Base-by-base conservation (phyloP, 2,113 vertebrate genomes). In the Silurus meridionalis region DNA sequence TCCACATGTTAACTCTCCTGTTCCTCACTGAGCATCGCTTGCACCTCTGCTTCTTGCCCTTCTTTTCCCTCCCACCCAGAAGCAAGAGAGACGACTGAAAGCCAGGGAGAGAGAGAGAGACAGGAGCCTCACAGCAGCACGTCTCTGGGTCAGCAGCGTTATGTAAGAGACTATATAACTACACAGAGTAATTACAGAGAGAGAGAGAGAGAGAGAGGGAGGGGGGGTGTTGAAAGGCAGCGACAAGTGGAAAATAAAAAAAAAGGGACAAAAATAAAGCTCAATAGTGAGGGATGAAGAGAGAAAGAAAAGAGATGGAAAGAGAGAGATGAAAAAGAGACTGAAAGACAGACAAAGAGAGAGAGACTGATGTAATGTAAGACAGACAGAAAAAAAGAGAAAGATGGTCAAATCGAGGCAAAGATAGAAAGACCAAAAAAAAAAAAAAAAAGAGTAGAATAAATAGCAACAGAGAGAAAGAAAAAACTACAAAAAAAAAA, bases 141-240 rank as follows among this genome's bases (percentile, higher is more conserved):
- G 60, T 67, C 55, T 61, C 11, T 6, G 28, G 50, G 48, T 67
- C 80, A 81, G 55, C 87, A 48, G 67, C 46, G 53, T 83, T 89
- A 85, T 28, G 23, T 25, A 66, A 78, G 80, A 86, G 78, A 72
- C 50, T 17, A 37, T 84, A 77, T 46, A n/a, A 86, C 23, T 69
- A 78, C 60, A 87, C 15, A 87, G 23, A 11, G 67, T 79, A 63
- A 80, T 81, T 60, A 86, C 13, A 72, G 64, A 23, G 15, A 19
- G 60, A 50, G 8, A 37, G 55, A 61, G 19, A 69, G 13, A 83
- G 64, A 80, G 37, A 83, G 23, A 58, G 63, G 50, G 55, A 64
- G 55, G 46, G 15, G 46, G 23, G n/a, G 58, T 25, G 28, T 28
- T 28, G 48, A 79, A 1, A 23, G 48, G 2, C 3, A 69, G 67